Conservation (phyloP, 2,888 invertebrate species). For the Polyommatus iphigenia region DNA sequence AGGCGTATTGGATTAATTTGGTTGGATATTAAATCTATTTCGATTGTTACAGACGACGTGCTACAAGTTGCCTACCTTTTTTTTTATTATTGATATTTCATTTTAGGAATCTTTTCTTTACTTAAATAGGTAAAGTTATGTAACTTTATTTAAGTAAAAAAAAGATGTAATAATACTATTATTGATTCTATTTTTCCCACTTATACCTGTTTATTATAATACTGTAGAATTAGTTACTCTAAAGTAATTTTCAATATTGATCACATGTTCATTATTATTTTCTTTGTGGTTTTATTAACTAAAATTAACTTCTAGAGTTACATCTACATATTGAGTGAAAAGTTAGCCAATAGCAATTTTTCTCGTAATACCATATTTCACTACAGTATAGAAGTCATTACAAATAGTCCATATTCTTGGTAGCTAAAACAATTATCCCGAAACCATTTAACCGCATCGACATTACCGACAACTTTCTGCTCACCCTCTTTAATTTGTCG, state of each 20-base stretch:
- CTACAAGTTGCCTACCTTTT: neutral
- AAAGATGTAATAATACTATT: too few relatives aligned
- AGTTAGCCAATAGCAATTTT: neutral
- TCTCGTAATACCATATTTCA: neutral
- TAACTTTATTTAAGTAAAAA: too few relatives aligned
- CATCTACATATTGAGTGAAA: too few relatives aligned
- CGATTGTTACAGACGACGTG: neutral
- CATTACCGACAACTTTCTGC: conserved; percentile 40
- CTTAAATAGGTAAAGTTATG: too few relatives aligned
- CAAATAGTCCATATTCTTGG: neutral
- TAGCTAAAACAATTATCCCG: neutral
- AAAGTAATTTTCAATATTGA: too few relatives aligned
- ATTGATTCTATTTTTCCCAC: too few relatives aligned
- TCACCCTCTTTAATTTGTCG: conserved; percentile 58
- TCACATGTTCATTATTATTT: too few relatives aligned
- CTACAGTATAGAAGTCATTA: neutral
- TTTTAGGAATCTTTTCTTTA: neutral
- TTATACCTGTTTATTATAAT: too few relatives aligned
- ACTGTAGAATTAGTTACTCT: too few relatives aligned
- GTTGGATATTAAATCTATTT: conserved; percentile 37
- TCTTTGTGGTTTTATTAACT: too few relatives aligned
- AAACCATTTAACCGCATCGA: conserved; percentile 28
- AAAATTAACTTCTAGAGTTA: too few relatives aligned
- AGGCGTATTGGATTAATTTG: conserved; percentile 70
- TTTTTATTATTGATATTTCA: neutral